These are phyloP conservation scores for Epizoanthus ramosus DNA, from an alignment of 92 coral and sea anemone species.

Conservation along the genomic window DNA sequence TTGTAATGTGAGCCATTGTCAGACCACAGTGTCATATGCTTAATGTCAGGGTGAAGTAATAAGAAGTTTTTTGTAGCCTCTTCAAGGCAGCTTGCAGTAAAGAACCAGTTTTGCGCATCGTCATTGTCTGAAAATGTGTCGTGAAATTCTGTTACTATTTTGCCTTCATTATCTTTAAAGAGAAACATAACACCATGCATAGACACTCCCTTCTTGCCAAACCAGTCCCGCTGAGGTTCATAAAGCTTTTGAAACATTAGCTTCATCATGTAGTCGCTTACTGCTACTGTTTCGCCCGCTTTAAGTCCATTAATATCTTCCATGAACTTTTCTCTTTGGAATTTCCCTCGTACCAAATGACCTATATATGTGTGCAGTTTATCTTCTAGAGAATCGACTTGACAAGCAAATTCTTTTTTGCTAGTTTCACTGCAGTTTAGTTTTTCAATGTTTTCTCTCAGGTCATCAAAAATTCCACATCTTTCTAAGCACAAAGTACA, in stretches of 20 bases:
- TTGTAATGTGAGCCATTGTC: slow-evolving; percentile 57
- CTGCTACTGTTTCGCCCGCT: slow-evolving; percentile 54
- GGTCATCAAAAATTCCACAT: background rate
- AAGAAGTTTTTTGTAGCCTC: slow-evolving; percentile 38
- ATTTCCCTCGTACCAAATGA: slow-evolving; percentile 65
- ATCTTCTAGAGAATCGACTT: slow-evolving; percentile 7
- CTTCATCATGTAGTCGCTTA: slow-evolving; percentile 56
- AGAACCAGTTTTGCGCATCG: slow-evolving; percentile 14
- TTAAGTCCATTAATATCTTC: slow-evolving; percentile 43
- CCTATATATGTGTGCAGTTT: slow-evolving; percentile 50
- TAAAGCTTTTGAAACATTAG: slow-evolving; percentile 42
- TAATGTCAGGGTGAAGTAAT: slow-evolving; percentile 27
- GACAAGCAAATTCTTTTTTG: background rate
- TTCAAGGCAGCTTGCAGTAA: slow-evolving; percentile 45
- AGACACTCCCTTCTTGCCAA: slow-evolving; percentile 46
- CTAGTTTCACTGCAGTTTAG: background rate
- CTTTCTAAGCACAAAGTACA: slow-evolving; percentile 17
- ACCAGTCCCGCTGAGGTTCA: slow-evolving; percentile 52
- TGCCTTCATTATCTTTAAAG: slow-evolving; percentile 14
- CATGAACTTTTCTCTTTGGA: slow-evolving; percentile 43
- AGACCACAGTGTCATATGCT: slow-evolving; percentile 39
- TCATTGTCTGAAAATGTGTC: slow-evolving; percentile 23
- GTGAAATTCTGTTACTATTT: slow-evolving; percentile 11
- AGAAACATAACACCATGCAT: slow-evolving; percentile 47
- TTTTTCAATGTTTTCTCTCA: background rate